Conservation (phyloP, 1,140 invertebrate genomes). For the Microplitis mediator region DNA sequence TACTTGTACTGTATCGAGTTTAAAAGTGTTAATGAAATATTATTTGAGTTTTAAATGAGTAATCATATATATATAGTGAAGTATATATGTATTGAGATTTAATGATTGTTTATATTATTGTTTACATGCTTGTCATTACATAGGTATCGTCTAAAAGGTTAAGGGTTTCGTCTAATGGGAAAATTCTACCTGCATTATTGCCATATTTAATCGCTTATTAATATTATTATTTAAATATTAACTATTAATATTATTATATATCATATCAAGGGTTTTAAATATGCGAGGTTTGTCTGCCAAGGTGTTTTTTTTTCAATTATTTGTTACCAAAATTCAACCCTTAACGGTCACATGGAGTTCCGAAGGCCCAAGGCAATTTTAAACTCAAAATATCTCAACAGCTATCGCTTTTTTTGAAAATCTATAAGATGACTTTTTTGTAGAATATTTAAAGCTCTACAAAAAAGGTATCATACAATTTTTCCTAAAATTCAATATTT, state of each 20-base stretch:
- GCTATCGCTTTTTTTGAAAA: too few species aligned
- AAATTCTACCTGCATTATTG: slow-evolving; percentile 23
- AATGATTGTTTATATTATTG: not conserved
- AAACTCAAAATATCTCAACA: too few species aligned
- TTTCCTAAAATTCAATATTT: too few species aligned
- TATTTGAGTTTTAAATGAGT: too few species aligned
- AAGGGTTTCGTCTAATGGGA: slow-evolving; percentile 6
- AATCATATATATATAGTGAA: not conserved
- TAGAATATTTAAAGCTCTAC: too few species aligned
- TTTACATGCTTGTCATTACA: slow-evolving; percentile 16
- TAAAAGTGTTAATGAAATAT: too few species aligned
- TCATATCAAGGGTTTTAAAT: slow-evolving; percentile 29
- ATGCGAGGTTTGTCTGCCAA: slow-evolving; percentile 9
- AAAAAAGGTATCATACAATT: too few species aligned
- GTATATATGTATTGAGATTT: not conserved
- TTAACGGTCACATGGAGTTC: too few species aligned
- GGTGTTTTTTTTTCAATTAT: not conserved
- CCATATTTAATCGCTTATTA: slow-evolving; percentile 8
- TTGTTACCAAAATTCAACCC: too few species aligned
- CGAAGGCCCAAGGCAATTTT: too few species aligned
- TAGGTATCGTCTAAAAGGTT: slow-evolving; percentile 21
- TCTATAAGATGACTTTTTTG: too few species aligned
- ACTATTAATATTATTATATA: slow-evolving; percentile 34
- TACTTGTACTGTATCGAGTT: too few species aligned
- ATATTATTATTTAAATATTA: slow-evolving; percentile 15